Conservation (phyloP, 2,113 vertebrate genomes). For the Poecile atricapillus region DNA sequence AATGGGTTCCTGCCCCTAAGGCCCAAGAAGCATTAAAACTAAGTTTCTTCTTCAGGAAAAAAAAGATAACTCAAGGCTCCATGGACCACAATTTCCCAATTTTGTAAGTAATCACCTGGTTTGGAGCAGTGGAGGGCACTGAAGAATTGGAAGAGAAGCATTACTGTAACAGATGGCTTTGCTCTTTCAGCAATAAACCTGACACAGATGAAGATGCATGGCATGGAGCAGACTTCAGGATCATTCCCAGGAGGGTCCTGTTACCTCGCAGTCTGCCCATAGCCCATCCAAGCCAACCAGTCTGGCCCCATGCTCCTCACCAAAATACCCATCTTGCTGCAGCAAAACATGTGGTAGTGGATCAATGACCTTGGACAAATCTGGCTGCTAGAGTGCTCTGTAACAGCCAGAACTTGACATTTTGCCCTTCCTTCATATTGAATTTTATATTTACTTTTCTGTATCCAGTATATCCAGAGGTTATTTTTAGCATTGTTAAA, state of each 20-base stretch:
- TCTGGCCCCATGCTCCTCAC: neutral
- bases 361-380: neutral
- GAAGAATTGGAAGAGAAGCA: neutral
- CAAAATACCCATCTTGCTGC: neutral
- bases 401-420: neutral
- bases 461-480: neutral
- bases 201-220: constrained; percentile 45
- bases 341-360: neutral
- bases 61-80: neutral
- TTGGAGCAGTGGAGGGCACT: neutral
- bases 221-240: neutral
- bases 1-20: neutral
- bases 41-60: neutral
- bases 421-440: neutral
- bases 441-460: neutral
- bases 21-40: neutral
- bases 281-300: neutral
- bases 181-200: constrained; percentile 36
- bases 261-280: neutral
- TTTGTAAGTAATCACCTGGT: neutral
- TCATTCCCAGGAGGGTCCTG: neutral
- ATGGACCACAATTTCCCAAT: neutral
- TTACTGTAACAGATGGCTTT: neutral
- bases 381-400: neutral
- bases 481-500: neutral